phyloP scores from a whole-genome alignment of 2,888 invertebrate species.

The Cyrtodaria siliqua region DNA sequence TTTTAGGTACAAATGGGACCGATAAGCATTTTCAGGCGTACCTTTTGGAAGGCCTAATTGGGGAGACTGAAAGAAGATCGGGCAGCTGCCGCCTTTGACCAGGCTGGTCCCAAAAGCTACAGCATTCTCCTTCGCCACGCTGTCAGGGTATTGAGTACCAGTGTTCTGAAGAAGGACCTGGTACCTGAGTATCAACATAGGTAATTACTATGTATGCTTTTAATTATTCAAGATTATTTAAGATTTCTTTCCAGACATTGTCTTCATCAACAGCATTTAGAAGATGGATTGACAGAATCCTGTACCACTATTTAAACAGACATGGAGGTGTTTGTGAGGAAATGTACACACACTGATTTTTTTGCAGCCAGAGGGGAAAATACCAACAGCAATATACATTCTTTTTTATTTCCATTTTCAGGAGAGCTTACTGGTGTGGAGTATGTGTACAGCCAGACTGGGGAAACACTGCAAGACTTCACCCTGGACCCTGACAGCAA shows the following conservation, averaged over 20 bases:
- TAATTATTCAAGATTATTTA: too few relatives aligned
- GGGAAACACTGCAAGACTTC: constrained; percentile 34
- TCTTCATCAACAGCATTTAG: too few relatives aligned
- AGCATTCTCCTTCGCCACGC: constrained; percentile 35
- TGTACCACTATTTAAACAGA: too few relatives aligned
- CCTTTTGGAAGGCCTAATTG: constrained; percentile 59
- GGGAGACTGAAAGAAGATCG: constrained; percentile 63
- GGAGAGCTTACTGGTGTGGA: constrained; percentile 64
- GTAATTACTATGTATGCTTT: too few relatives aligned
- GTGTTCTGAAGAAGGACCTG: too few relatives aligned
- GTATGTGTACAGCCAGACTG: constrained; percentile 57
- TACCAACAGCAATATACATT: too few relatives aligned
- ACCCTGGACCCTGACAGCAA: constrained; percentile 11
- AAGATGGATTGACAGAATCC: too few relatives aligned
- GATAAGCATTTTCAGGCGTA: constrained; percentile 62
- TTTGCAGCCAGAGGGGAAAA: too few relatives aligned
- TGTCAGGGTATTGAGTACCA: constrained; percentile 30
- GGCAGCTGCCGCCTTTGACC: neutral
- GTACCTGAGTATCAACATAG: too few relatives aligned
- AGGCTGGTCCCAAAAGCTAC: constrained; percentile 22
- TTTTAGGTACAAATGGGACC: constrained; percentile 56
- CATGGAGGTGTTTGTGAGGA: too few relatives aligned
- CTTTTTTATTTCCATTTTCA: constrained; percentile 10
- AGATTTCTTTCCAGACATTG: too few relatives aligned
- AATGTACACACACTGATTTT: too few relatives aligned